phyloP scores from a whole-genome alignment of 2,113 vertebrate genomes.

The Pelecanoides urinatrix region DNA sequence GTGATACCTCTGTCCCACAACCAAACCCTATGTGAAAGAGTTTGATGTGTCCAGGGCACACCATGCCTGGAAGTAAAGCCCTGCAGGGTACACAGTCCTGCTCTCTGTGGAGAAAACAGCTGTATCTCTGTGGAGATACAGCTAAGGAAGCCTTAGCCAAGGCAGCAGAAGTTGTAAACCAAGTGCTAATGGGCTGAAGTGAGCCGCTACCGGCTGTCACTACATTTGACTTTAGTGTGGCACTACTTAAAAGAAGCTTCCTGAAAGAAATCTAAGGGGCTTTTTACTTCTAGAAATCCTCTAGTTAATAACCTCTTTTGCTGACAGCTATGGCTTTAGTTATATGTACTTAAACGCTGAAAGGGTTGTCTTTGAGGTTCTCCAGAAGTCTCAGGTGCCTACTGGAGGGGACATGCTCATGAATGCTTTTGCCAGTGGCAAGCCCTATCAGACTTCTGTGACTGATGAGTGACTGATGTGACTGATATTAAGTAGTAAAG shows the following conservation, averaged over 20 bases:
- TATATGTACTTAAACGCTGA: not conserved
- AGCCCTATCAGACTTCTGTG: not conserved
- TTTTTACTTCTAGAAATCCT: not conserved
- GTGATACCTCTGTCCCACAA: not conserved
- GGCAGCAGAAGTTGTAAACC: not conserved
- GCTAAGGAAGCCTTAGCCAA: not conserved
- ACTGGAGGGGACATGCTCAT: not conserved
- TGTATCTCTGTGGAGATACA: too few relatives aligned
- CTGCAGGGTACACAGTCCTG: not conserved
- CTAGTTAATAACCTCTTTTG: not conserved
- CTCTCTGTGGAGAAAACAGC: not conserved
- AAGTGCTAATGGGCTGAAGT: not conserved
- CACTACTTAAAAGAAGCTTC: not conserved
- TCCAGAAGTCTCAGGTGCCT: not conserved
- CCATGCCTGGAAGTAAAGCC: not conserved
- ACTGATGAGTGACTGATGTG: conserved; percentile 1
- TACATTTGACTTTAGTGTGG: not conserved
- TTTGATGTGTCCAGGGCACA: not conserved
- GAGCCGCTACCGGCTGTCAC: not conserved
- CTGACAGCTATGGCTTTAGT: not conserved
- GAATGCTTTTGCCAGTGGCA: not conserved
- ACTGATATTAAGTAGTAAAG: not conserved
- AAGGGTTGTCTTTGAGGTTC: not conserved
- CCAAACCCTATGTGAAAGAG: not conserved
- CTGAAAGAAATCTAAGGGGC: not conserved